Conservation (phyloP, 2,888 invertebrate species). For the Lasioglossum morio region DNA sequence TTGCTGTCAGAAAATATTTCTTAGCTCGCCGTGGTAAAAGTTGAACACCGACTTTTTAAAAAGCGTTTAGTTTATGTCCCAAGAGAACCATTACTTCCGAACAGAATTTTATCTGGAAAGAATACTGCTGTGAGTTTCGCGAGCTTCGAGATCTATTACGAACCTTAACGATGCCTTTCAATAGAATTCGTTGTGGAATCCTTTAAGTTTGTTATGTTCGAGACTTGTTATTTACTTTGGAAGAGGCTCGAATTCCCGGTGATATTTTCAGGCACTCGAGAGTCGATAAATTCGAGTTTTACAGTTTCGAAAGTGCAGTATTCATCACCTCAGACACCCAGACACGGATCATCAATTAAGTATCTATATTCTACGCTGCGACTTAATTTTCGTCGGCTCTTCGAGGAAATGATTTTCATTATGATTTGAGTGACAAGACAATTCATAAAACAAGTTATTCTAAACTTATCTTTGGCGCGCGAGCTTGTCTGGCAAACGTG, state of each 20-base stretch:
- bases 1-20: not conserved
- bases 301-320: not conserved
- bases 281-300: not conserved
- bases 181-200: not conserved
- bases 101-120: not conserved
- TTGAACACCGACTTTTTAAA: not conserved
- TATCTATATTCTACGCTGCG: not conserved
- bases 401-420: conserved; percentile 7
- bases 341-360: conserved; percentile 3
- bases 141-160: not conserved
- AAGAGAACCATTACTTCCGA: not conserved
- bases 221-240: not conserved
- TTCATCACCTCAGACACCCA: conserved; percentile 4
- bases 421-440: conserved; percentile 1
- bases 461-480: conserved; percentile 14
- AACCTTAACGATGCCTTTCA: not conserved
- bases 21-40: not conserved
- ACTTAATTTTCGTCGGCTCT: not conserved
- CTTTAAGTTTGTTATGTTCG: not conserved
- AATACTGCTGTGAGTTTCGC: not conserved
- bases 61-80: not conserved
- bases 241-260: not conserved
- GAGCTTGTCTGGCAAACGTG: not conserved
- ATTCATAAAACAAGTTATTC: conserved; percentile 16
- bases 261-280: not conserved